Conservation (phyloP, 2,797 vertebrate genomes). For the Taenioides sp. region DNA sequence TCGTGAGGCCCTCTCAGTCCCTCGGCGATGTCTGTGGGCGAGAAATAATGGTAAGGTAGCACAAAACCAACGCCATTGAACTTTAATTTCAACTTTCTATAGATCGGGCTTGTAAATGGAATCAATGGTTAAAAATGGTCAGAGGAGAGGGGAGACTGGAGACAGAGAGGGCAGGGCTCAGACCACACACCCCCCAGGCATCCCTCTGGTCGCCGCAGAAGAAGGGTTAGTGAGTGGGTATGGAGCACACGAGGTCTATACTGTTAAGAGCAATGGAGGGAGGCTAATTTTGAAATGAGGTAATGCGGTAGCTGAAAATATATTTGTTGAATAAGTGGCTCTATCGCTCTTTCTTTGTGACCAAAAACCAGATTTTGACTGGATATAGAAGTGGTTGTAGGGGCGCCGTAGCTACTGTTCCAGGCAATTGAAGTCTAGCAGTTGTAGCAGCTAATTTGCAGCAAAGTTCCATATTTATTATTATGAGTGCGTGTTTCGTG, state of each 20-base stretch:
- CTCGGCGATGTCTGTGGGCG: slow-evolving; percentile 69
- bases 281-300: neutral
- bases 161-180: slow-evolving; percentile 62
- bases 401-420: too few relatives aligned
- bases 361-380: neutral
- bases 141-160: slow-evolving; percentile 55
- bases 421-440: too few relatives aligned
- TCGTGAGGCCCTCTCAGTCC: slow-evolving; percentile 73
- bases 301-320: neutral
- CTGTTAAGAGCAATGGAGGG: neutral
- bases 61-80: slow-evolving; percentile 76
- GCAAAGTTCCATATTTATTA: too few relatives aligned
- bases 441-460: too few relatives aligned
- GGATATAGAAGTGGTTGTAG: too few relatives aligned
- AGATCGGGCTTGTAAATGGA: slow-evolving; percentile 67
- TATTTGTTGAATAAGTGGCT: neutral
- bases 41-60: slow-evolving; percentile 81
- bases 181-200: slow-evolving; percentile 76
- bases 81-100: slow-evolving; percentile 78
- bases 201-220: slow-evolving; percentile 25
- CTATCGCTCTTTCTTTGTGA: neutral
- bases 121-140: slow-evolving; percentile 73
- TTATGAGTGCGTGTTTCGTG: too few relatives aligned
- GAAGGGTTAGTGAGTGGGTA: slow-evolving; percentile 23
- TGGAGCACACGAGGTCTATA: slow-evolving; percentile 13